These are phyloP conservation scores for Acomys russatus DNA, from an alignment of 2,797 vertebrate genomes.

Conservation along the genomic window DNA sequence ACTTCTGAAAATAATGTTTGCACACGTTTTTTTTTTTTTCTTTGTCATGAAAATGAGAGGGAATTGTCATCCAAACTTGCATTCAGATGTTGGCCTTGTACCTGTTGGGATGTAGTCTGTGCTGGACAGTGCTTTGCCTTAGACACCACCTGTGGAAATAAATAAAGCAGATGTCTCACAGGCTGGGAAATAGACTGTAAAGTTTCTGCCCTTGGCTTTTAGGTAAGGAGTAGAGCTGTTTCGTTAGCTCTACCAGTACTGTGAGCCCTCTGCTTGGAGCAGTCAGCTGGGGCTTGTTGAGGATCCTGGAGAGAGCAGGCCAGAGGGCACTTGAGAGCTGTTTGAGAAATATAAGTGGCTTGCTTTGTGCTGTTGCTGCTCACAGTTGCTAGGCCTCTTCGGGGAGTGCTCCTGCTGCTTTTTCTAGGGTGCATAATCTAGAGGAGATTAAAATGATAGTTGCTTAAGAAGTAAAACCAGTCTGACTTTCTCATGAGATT, in stretches of 20 bases:
- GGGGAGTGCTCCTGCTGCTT: neutral
- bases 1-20: slow-evolving; percentile 74
- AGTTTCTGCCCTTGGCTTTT: slow-evolving; percentile 45
- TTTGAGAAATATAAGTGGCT: neutral
- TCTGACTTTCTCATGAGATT: slow-evolving; percentile 22
- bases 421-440: neutral
- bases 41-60: slow-evolving; percentile 64
- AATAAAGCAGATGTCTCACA: slow-evolving; percentile 63
- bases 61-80: slow-evolving; percentile 66
- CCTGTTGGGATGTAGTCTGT: slow-evolving; percentile 44
- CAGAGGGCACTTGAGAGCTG: neutral
- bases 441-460: slow-evolving; percentile 30
- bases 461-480: neutral
- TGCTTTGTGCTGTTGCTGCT: neutral
- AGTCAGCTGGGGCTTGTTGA: slow-evolving; percentile 30
- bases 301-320: neutral
- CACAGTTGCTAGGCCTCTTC: neutral
- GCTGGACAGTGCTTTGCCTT: slow-evolving; percentile 58
- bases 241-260: slow-evolving; percentile 32
- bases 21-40: slow-evolving; percentile 73
- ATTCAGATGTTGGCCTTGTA: slow-evolving; percentile 73
- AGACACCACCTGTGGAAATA: slow-evolving; percentile 69
- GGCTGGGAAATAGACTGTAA: slow-evolving; percentile 44
- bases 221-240: slow-evolving; percentile 15
- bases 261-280: neutral